Evolutionary conservation across 2,113 vertebrate species (phyloP).

Genomic region (Nyctibius bracteatus): DNA sequence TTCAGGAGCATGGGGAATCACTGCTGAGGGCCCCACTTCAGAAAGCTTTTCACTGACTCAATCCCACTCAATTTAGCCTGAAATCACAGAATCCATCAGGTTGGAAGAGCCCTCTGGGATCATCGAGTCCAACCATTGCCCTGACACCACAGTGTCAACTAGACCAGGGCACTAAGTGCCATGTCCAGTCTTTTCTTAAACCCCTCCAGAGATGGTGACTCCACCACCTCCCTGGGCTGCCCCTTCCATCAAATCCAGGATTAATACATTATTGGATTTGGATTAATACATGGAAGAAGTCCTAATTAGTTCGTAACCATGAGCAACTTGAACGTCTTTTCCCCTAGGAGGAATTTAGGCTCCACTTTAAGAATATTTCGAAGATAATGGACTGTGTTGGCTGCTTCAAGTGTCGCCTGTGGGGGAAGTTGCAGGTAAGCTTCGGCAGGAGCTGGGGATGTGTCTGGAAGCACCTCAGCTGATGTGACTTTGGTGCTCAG

Average conservation of each 20-base stretch:
- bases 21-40: background rate
- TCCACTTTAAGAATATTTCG: constrained; percentile 92
- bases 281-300: background rate
- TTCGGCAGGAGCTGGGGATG: background rate
- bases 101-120: too few relatives aligned
- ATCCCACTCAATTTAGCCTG: background rate
- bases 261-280: background rate
- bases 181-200: too few relatives aligned
- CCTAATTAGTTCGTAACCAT: fast-evolving
- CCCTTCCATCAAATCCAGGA: too few relatives aligned
- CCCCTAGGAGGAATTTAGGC: constrained; percentile 84
- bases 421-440: constrained; percentile 92
- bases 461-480: background rate
- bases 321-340: background rate
- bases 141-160: too few relatives aligned
- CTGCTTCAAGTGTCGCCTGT: constrained; percentile 92
- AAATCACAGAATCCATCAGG: too few relatives aligned
- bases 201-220: too few relatives aligned
- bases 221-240: too few relatives aligned
- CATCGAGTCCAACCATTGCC: too few relatives aligned
- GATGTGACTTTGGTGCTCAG: background rate
- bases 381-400: constrained; percentile 95
- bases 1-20: background rate
- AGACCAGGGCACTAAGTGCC: too few relatives aligned
- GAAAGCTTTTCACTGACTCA: background rate